phyloP scores from a whole-genome alignment of 2,888 invertebrate genomes.

The Scaptomyza parva region DNA sequence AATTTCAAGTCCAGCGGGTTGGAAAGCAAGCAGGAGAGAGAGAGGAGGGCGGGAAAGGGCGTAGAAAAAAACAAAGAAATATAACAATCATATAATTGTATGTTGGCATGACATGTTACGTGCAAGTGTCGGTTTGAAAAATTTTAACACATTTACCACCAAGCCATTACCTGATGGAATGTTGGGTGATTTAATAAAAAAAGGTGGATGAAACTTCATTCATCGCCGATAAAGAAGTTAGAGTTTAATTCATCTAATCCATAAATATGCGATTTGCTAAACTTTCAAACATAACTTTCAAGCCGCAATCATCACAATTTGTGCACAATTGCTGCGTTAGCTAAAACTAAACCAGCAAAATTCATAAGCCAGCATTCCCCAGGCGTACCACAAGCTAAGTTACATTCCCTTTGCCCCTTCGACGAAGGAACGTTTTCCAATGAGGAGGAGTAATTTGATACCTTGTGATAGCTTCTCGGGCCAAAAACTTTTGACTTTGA shows the following conservation, averaged over 20 bases:
- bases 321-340: constrained; percentile 35
- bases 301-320: constrained; percentile 28
- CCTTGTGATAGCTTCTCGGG: constrained; percentile 57
- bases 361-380: constrained; percentile 3
- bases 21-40: not conserved
- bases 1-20: constrained; percentile 7
- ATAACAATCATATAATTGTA: constrained; percentile 72
- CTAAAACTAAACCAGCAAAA: constrained; percentile 12
- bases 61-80: constrained; percentile 47
- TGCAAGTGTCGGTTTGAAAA: constrained; percentile 59
- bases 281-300: constrained; percentile 43
- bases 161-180: not conserved
- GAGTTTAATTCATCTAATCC: not conserved
- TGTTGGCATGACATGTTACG: constrained; percentile 73
- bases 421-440: not conserved
- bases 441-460: constrained; percentile 55
- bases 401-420: constrained; percentile 9
- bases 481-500: constrained; percentile 66
- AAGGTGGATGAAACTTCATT: not conserved
- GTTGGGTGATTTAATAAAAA: not conserved
- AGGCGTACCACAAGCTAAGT: constrained; percentile 14
- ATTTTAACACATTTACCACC: constrained; percentile 60
- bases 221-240: not conserved
- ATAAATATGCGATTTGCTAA: constrained; percentile 23
- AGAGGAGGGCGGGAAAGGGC: not conserved